Evolutionary conservation across 2,888 invertebrate genomes (phyloP).

Genomic region (Gari tellinella): DNA sequence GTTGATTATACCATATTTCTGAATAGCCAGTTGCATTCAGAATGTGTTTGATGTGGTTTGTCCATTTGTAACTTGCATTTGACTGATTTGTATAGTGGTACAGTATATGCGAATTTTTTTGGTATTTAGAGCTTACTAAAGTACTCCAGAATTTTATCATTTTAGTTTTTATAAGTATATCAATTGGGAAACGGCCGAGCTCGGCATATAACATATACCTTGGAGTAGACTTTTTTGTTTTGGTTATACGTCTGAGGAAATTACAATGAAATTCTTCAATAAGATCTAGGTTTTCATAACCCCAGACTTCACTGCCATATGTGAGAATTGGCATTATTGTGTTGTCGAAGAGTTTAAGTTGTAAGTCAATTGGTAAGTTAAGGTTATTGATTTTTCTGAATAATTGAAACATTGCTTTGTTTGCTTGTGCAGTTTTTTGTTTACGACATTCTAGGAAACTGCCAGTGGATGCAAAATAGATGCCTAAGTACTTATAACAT

Average conservation of each 20-base stretch:
- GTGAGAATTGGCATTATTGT: slow-evolving; percentile 15
- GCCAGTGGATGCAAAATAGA: no score
- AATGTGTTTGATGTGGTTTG: no score
- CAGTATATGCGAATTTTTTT: neutral
- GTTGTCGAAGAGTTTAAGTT: slow-evolving; percentile 14
- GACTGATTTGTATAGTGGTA: neutral
- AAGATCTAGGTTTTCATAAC: slow-evolving; percentile 3
- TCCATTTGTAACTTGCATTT: neutral
- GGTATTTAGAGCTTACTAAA: neutral
- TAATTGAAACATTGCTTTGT: no score
- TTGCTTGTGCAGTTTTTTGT: slow-evolving; percentile 27
- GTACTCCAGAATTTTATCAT: slow-evolving; percentile 10
- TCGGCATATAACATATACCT: no score
- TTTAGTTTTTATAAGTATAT: neutral
- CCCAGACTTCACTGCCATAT: slow-evolving; percentile 18
- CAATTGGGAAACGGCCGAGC: slow-evolving; percentile 11
- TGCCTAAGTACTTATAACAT: no score
- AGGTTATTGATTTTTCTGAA: no score
- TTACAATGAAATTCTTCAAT: slow-evolving; percentile 21
- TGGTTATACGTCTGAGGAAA: slow-evolving; percentile 11
- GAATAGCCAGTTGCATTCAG: neutral
- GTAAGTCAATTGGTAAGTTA: slow-evolving; percentile 13
- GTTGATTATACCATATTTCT: slow-evolving; percentile 4
- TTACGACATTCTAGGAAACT: slow-evolving; percentile 36
- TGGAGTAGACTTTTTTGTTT: no score